Percentiles rank a stretch among this genome's conserved stretches.
These are phyloP conservation scores for Rhea americana DNA, from an alignment of 2,113 vertebrate genomes.

Conservation along the genomic window DNA sequence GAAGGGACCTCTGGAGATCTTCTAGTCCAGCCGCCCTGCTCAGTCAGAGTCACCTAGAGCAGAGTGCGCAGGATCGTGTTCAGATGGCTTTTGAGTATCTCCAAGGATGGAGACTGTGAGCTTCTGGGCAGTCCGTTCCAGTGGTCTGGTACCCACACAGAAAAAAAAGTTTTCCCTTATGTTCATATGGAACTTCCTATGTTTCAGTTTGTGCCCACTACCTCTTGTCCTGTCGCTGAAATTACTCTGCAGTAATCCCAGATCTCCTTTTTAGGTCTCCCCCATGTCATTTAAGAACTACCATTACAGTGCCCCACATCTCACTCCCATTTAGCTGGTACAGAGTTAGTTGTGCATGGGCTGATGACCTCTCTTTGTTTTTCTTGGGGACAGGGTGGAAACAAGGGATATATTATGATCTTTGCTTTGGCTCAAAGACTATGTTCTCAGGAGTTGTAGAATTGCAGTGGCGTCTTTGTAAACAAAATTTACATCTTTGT, in stretches of 20 bases:
- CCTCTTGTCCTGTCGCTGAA: neutral
- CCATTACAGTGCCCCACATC: neutral
- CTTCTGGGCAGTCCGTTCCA: neutral
- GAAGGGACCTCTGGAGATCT: neutral
- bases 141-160: neutral
- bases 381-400: neutral
- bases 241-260: neutral
- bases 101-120: neutral
- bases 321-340: neutral
- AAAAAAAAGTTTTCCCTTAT: neutral
- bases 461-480: neutral
- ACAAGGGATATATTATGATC: neutral
- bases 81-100: neutral
- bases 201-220: neutral
- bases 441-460: neutral
- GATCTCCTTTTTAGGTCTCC: neutral
- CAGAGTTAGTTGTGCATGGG: neutral
- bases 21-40: neutral
- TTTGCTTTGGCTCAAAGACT: neutral
- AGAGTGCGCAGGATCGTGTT: neutral
- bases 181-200: neutral
- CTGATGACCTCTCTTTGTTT: neutral
- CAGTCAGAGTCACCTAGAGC: neutral
- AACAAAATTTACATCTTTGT: neutral
- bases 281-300: neutral